Base-by-base conservation (phyloP, 2,797 vertebrate species). In the Ctenosaura bakeri region DNA sequence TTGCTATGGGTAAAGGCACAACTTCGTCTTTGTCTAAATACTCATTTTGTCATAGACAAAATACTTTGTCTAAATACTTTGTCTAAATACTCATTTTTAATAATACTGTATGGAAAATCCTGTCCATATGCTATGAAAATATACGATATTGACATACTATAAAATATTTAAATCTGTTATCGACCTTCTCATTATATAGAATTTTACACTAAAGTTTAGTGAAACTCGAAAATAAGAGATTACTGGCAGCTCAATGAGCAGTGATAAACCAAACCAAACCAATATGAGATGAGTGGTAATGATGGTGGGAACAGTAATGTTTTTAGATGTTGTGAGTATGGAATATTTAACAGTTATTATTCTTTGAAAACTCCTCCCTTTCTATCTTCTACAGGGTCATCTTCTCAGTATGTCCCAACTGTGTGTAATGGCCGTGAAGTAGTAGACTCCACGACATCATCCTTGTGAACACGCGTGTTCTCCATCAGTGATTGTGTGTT, bases 391-490 rank as follows among this genome's bases (percentile, higher is more conserved):
- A n/a, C 98, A 98, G 99, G 98, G 50, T 98, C 98, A 6, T 98
- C 98, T 90, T 98, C 98, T 32, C 99, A 98, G 54, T 97, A 98
- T 5, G 98, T 99, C 93, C 99, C 99, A 24, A 99, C 99, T 0
- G 99, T 99, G 93, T 99, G 99, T 94, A 99, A 99, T 0, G 99
- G 99, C 26, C 98, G 98, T 0, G 99, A 99, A 95, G 99, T 99
- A 92, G 98, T 99, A 93, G 99, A 99, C 95, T 99, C 99, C 50
- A 99, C 99, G 0, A 99, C 99, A 0, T 99, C 99, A 0, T 99
- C 99, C 46, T 98, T 99, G 97, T 99, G 98, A 99, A 95, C 59
- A 81, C 8, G 46, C 56, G 81, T 86, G 83, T n/a, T 87, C 91
- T 91, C 91, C 92, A 74, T 0, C 0, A 52, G 84, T 71, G 35